These are phyloP conservation scores for Drosophila melanica DNA, from an alignment of 1,140 invertebrate species.

Conservation along the genomic window DNA sequence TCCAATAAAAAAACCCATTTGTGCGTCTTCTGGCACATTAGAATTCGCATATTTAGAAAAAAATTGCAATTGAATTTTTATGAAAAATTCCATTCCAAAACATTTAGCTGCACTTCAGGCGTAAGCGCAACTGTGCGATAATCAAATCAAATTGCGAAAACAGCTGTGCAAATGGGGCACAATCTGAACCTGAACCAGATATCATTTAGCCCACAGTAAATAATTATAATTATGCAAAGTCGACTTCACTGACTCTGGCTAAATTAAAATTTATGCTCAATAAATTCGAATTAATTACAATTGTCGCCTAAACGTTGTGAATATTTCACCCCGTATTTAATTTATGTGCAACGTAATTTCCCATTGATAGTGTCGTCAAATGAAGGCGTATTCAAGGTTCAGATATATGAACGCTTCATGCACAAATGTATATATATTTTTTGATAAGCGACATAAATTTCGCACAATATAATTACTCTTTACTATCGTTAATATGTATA, in stretches of 20 bases:
- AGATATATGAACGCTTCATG: not conserved
- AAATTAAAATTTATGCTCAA: conserved; percentile 48
- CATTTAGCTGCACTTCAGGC: conserved; percentile 44
- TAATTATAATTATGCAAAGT: conserved; percentile 31
- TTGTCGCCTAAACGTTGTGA: conserved; percentile 18
- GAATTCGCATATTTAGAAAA: conserved; percentile 2
- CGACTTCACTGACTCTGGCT: conserved; percentile 6
- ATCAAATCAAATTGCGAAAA: conserved; percentile 48
- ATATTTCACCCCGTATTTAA: conserved; percentile 35
- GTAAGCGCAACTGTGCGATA: conserved; percentile 34
- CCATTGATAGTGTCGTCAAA: conserved; percentile 21
- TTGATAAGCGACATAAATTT: conserved; percentile 4
- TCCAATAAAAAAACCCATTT: conserved; percentile 3
- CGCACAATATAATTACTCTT: not conserved
- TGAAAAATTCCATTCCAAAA: conserved; percentile 50
- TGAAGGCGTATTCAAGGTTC: conserved; percentile 19
- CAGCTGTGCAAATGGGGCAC: conserved; percentile 43
- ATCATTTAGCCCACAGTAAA: conserved; percentile 30
- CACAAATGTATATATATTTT: not conserved
- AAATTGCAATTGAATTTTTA: conserved; percentile 25
- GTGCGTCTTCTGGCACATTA: conserved; percentile 2
- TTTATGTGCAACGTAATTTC: conserved; percentile 52
- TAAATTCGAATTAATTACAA: conserved; percentile 41
- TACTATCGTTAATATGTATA: not conserved
- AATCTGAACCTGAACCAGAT: conserved; percentile 24